Evolutionary conservation across 2,113 vertebrate genomes (phyloP).

Genomic region (Xyliphius kryptos): DNA sequence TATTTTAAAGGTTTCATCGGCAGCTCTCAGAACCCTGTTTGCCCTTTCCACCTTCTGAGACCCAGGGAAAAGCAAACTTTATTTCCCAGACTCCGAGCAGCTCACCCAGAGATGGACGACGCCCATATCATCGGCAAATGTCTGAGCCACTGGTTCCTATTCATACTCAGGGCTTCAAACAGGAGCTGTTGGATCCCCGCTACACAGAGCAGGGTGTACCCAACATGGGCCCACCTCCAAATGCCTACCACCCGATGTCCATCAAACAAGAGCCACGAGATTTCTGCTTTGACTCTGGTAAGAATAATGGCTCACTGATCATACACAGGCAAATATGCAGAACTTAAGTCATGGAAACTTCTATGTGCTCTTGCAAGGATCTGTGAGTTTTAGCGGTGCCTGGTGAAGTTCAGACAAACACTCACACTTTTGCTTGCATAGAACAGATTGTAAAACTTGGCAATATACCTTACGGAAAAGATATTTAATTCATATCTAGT

Average conservation of each 20-base stretch:
- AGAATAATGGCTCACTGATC: slow-evolving; percentile 40
- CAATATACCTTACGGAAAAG: not conserved
- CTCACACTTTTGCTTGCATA: slow-evolving; percentile 9
- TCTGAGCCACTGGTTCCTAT: slow-evolving; percentile 80
- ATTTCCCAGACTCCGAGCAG: slow-evolving; percentile 62
- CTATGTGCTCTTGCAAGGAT: slow-evolving; percentile 44
- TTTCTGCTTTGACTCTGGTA: slow-evolving; percentile 94
- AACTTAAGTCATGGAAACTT: slow-evolving; percentile 49
- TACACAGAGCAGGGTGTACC: slow-evolving; percentile 78
- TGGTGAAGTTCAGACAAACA: slow-evolving; percentile 32
- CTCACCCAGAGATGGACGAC: slow-evolving; percentile 71
- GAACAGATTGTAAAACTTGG: slow-evolving; percentile 1
- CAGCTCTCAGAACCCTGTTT: slow-evolving; percentile 88
- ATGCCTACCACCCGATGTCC: slow-evolving; percentile 79
- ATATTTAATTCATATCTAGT: slow-evolving; percentile 1
- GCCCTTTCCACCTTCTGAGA: slow-evolving; percentile 60
- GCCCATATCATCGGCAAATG: slow-evolving; percentile 86
- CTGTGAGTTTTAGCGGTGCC: slow-evolving; percentile 55
- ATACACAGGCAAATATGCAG: slow-evolving; percentile 1
- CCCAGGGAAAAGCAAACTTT: slow-evolving; percentile 66
- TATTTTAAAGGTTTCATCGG: slow-evolving; percentile 77
- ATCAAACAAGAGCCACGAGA: slow-evolving; percentile 95
- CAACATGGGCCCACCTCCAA: slow-evolving; percentile 60
- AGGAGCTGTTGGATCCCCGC: slow-evolving; percentile 82
- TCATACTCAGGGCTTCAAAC: slow-evolving; percentile 86